Evolutionary conservation across 2,113 vertebrate genomes (phyloP), one percentile per base, ranked within the genome.

Genomic region (Ciconia stormi): DNA sequence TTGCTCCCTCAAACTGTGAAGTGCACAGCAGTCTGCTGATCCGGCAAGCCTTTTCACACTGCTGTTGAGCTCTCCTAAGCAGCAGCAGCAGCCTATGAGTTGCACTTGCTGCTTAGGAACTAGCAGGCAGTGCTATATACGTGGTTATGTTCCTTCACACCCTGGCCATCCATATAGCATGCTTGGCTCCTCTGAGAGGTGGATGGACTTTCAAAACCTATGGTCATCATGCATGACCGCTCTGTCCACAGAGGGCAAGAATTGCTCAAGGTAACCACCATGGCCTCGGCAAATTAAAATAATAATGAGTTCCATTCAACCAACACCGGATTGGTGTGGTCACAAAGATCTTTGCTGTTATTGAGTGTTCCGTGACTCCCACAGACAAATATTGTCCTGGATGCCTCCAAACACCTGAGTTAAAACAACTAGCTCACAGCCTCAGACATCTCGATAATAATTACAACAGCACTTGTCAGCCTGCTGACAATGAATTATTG

Each of bases 201-300:
- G 13, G 49, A 34, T 1, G 2, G 55, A 32, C 38, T 79, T 79
- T 46, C n/a, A 69, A 40, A 87, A 42, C 49, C 65, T 5, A 4
- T 3, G 12, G 49, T 40, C 52, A 72, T 49, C 53, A 61, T 5
- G 11, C 14, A 12, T 69, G 87, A 71, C 65, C 38, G 16, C 77
- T 46, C 77, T 40, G 56, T 32, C 59, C 81, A 79, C 80, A 93
- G 47, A 70, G 30, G 18, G 13, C 29, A 74, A 84, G 77, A 73
- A 82, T 79, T 3, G 2, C 55, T 81, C 86, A 56, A 20, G 42
- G 55, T 76, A 93, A 91, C 27, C 32, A 42, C 71, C 18, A 14
- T 56, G 44, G 61, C 77, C 70, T 67, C 70, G 79, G 63, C 65
- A 91, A 95, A 91, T 85, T 91, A 85, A 63, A 87, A 74, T 53